Evolutionary conservation across 2,797 vertebrate species (phyloP), one percentile per base, ranked within the genome.

Genomic region (Dipus sagitta): DNA sequence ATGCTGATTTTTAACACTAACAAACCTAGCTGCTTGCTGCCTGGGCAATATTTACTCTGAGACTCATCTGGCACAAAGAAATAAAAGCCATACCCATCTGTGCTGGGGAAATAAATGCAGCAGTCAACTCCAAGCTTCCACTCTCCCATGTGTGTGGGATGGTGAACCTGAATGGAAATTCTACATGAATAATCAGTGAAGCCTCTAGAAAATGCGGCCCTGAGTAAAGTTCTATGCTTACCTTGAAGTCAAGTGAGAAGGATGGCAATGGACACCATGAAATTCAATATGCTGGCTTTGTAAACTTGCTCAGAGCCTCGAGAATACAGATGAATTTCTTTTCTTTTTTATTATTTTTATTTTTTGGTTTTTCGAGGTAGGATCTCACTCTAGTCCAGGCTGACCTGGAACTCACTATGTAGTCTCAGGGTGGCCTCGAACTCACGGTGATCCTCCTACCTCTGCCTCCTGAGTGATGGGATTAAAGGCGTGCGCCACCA

Each of bases 211-310:
- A 93, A 76, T 20, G 24, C 68, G 60, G 64, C 52, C 34, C 64
- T 91, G 87, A 87, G 54, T 92, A 90, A 92, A 86, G 89, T 64
- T 68, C 60, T 87, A 87, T 84, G 76, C 67, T 91, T 90, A 82
- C 94, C 68, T 72, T 54, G 65, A 79, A 93, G 75, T 24, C 74
- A 80, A 88, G 58, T 30, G 64, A 90, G 68, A 77, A 91, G 54
- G 77, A 88, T 34, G 32, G 64, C 52, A 77, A 62, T 47, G 15
- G 21, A 20, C 26, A 70, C 7, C 24, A 91, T 6, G 78, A 2
- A 71, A 5, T 38, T 88, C 83, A 84, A 52, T 28, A 52, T 81
- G 79, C 94, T 30, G 15, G 14, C 74, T 82, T 54, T 86, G 20
- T 60, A 86, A 92, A 70, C 10, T n/a, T 94, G 62, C 80, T 92